These are phyloP conservation scores for Nettapus auritus DNA, from an alignment of 2,113 vertebrate genomes.

Conservation along the genomic window DNA sequence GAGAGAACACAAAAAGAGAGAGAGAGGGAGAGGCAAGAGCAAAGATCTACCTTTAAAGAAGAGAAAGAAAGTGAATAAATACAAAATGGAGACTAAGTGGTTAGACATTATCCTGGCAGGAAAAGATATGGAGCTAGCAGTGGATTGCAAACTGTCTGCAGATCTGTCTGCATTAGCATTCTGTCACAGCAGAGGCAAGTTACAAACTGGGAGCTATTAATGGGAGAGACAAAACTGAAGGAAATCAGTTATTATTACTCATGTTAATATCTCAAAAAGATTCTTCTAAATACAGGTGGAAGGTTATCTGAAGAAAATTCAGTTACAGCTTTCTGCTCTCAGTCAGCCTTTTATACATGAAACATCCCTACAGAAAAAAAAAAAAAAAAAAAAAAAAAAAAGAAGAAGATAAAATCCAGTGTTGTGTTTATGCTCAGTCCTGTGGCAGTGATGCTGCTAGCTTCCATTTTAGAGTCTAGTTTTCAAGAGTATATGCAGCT, in stretches of 20 bases:
- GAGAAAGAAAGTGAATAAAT: background rate
- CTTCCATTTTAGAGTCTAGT: background rate
- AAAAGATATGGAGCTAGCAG: background rate
- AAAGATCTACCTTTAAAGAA: background rate
- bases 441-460: background rate
- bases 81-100: background rate
- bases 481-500: background rate
- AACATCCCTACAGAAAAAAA: background rate
- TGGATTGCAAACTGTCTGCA: background rate
- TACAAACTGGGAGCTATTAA: background rate
- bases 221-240: background rate
- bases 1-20: accelerated
- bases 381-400: too few relatives aligned
- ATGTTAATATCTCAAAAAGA: background rate
- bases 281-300: background rate
- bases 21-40: background rate
- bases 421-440: background rate
- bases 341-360: background rate
- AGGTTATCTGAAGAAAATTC: background rate
- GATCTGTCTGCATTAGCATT: background rate
- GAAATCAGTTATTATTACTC: background rate
- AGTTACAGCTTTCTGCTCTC: background rate
- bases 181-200: background rate
- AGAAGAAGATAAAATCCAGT: background rate
- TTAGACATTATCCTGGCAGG: background rate